Conservation (phyloP, 1,140 invertebrate genomes). For the Apis cerana region DNA sequence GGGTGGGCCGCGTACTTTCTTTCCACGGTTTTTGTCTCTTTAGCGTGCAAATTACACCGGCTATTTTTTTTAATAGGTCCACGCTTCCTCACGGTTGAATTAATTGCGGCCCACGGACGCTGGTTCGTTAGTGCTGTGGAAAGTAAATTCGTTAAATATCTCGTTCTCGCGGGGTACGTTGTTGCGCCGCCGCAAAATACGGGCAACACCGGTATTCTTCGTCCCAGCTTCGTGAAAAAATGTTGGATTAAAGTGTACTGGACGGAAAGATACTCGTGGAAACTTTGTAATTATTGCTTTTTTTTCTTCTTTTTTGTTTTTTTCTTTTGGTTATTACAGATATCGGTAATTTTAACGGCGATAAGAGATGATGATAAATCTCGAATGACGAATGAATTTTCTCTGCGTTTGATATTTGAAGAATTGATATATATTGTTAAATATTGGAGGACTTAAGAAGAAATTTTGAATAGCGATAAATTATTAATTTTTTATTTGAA, state of each 20-base stretch:
- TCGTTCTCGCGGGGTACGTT: constrained; percentile 44
- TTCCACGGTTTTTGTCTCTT: constrained; percentile 52
- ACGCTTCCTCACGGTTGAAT: constrained; percentile 55
- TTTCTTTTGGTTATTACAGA: background rate
- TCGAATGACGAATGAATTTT: background rate
- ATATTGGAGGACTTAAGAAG: background rate
- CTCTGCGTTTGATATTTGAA: background rate
- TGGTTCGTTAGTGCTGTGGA: constrained; percentile 56
- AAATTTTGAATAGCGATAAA: background rate
- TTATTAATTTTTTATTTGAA: no score
- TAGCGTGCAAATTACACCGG: constrained; percentile 57
- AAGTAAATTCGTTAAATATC: constrained; percentile 67
- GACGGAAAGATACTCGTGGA: background rate
- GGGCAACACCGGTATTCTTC: background rate
- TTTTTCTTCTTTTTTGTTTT: background rate
- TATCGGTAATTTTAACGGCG: background rate
- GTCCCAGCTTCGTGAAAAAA: background rate
- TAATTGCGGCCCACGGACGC: constrained; percentile 58
- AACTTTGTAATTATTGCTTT: background rate
- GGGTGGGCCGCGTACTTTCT: background rate
- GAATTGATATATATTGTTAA: background rate
- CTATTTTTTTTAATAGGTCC: constrained; percentile 57
- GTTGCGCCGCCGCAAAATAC: constrained; percentile 1
- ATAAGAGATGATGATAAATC: background rate
- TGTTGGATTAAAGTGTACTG: background rate